Conservation (phyloP, 2,888 invertebrate species). For the Erynnis tages region DNA sequence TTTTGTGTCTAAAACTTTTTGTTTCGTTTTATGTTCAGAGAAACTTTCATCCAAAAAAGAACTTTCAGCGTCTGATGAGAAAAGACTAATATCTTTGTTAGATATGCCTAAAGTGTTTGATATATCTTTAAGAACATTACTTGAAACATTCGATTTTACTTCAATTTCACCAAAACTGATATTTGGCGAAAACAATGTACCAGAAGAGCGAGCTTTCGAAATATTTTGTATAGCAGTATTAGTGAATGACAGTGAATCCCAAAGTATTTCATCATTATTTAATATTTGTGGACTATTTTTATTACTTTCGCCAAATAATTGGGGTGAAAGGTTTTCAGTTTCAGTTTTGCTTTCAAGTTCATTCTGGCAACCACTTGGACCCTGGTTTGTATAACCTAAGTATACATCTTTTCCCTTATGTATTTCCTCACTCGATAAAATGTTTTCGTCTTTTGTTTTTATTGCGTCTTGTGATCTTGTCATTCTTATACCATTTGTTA, state of each 20-base stretch:
- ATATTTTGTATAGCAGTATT: slow-evolving; percentile 54
- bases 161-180: slow-evolving; percentile 59
- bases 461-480: no score
- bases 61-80: slow-evolving; percentile 73
- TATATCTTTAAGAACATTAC: slow-evolving; percentile 38
- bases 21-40: slow-evolving; percentile 66
- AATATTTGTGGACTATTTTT: slow-evolving; percentile 23
- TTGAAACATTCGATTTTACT: slow-evolving; percentile 36
- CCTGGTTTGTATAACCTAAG: no score
- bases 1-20: slow-evolving; percentile 56
- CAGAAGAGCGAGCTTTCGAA: slow-evolving; percentile 48
- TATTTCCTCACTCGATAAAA: background rate
- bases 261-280: slow-evolving; percentile 31
- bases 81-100: slow-evolving; percentile 63
- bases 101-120: slow-evolving; percentile 29
- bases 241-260: slow-evolving; percentile 36
- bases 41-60: slow-evolving; percentile 83
- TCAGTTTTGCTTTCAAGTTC: no score
- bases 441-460: slow-evolving; percentile 6
- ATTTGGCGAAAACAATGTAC: slow-evolving; percentile 59
- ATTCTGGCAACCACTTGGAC: no score
- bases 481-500: no score
- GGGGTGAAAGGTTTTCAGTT: background rate
- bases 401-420: slow-evolving; percentile 15
- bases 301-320: background rate